Conservation (phyloP, 1,140 invertebrate species). For the Aradophagus sp. region DNA sequence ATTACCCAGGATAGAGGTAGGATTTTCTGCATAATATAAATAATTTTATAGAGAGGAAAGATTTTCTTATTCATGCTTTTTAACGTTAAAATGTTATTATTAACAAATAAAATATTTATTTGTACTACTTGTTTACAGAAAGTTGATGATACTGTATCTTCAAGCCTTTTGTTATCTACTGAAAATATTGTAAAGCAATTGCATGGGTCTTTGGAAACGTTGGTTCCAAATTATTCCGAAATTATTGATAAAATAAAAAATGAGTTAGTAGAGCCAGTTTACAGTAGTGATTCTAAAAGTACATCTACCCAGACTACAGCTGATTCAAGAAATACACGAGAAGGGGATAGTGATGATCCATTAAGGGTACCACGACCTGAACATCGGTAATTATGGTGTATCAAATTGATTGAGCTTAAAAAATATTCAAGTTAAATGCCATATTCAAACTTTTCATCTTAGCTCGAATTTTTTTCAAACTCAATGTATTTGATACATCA, state of each 20-base stretch:
- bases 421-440: too few species aligned
- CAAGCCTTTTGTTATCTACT: constrained; percentile 7
- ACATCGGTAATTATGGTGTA: constrained; percentile 49
- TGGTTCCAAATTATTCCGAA: constrained; percentile 71
- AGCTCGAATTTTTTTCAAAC: neutral
- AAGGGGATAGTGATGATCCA: constrained; percentile 45
- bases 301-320: constrained; percentile 63
- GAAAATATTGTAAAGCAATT: constrained; percentile 68
- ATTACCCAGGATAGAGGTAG: too few species aligned
- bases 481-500: neutral
- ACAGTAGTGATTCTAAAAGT: constrained; percentile 32
- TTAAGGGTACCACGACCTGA: constrained; percentile 52
- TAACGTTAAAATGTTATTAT: too few species aligned
- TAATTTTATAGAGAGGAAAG: too few species aligned
- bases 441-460: too few species aligned
- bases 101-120: neutral
- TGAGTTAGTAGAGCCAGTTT: constrained; percentile 72
- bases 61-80: too few species aligned
- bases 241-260: constrained; percentile 70
- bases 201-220: constrained; percentile 66
- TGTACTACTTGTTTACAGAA: constrained; percentile 62
- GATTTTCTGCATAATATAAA: too few species aligned
- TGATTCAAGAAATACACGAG: constrained; percentile 12
- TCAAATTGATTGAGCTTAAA: too few species aligned
- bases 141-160: constrained; percentile 61